Evolutionary conservation across 2,888 invertebrate genomes (phyloP).

Genomic region (Dynastes maya): DNA sequence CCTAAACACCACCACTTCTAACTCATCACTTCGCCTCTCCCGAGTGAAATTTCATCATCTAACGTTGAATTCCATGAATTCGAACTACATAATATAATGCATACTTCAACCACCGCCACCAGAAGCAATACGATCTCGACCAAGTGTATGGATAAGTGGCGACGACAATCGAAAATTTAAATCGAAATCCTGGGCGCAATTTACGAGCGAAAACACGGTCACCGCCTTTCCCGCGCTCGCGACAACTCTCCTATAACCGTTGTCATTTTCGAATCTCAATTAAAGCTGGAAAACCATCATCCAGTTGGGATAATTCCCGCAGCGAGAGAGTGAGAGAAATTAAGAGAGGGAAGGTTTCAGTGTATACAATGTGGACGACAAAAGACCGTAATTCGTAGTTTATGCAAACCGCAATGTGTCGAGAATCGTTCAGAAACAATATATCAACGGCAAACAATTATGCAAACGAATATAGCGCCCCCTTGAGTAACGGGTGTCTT

Average conservation of each 20-base stretch:
- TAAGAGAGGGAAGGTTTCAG: background rate
- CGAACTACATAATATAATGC: background rate
- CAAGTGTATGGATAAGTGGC: background rate
- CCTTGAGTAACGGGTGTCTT: background rate
- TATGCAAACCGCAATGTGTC: conserved; percentile 20
- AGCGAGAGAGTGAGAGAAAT: background rate
- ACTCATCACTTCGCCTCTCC: no score
- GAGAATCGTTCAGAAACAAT: conserved; percentile 27
- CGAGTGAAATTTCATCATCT: no score
- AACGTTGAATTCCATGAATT: background rate
- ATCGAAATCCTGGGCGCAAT: conserved; percentile 14
- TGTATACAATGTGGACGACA: background rate
- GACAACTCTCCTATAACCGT: background rate
- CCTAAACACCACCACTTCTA: no score
- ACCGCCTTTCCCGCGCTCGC: background rate
- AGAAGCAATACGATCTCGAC: background rate
- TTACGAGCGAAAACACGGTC: background rate
- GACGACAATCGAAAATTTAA: conserved; percentile 27
- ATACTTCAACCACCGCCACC: background rate
- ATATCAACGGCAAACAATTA: conserved; percentile 42
- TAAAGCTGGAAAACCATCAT: conserved; percentile 3
- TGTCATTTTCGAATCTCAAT: conserved; percentile 20
- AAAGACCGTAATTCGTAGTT: conserved; percentile 27
- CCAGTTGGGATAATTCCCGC: background rate
- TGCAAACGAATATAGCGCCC: background rate